Percentiles rank a stretch among this genome's conserved stretches.
These are phyloP conservation scores for Epinephelus cyanopodus DNA, from an alignment of 2,113 vertebrate species.

Conservation along the genomic window DNA sequence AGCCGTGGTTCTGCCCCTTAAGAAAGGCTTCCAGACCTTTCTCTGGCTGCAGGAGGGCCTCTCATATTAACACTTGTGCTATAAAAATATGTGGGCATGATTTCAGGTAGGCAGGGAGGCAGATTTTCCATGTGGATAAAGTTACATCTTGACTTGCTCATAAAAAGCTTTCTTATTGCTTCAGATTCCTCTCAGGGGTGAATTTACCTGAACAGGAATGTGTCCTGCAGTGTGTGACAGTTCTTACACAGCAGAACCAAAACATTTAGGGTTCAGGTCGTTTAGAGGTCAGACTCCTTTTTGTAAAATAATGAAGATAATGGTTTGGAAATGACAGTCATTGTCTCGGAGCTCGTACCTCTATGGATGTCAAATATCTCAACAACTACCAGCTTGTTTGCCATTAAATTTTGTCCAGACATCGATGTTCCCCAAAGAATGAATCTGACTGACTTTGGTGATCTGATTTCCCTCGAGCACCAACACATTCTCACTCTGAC, in stretches of 20 bases:
- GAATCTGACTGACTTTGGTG: neutral
- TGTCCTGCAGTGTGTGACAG: neutral
- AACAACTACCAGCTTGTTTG: too few relatives aligned
- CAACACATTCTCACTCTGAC: too few relatives aligned
- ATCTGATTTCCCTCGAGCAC: neutral
- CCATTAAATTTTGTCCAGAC: neutral
- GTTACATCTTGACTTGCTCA: neutral
- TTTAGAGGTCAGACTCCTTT: neutral
- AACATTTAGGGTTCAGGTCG: neutral
- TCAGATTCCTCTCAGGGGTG: neutral
- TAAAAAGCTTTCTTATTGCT: slow-evolving; percentile 1
- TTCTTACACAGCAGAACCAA: neutral
- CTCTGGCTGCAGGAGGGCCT: slow-evolving; percentile 42
- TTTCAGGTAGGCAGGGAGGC: slow-evolving; percentile 21
- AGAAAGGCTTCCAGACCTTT: slow-evolving; percentile 60
- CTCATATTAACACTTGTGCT: slow-evolving; percentile 62
- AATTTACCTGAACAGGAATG: slow-evolving; percentile 1
- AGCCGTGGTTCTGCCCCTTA: slow-evolving; percentile 12
- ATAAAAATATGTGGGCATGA: slow-evolving; percentile 54
- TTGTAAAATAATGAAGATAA: too few relatives aligned
- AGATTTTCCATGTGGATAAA: slow-evolving; percentile 38
- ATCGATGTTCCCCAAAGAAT: neutral
- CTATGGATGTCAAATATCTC: neutral
- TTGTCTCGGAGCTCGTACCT: neutral
- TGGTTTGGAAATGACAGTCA: too few relatives aligned